Conservation (phyloP, 2,113 vertebrate species). For the Callopanchax toddi region DNA sequence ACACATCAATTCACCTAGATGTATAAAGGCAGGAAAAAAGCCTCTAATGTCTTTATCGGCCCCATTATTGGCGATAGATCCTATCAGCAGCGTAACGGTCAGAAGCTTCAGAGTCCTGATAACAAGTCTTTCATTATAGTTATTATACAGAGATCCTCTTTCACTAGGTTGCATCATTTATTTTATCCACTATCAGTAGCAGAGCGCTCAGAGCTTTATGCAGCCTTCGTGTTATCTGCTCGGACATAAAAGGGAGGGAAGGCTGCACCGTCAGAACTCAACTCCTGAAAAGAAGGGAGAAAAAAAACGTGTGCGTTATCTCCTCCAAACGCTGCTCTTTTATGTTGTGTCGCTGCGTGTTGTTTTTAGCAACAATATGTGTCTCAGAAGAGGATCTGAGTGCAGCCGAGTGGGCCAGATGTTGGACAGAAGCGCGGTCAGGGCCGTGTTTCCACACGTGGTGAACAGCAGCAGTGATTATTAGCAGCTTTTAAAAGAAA, state of each 20-base stretch:
- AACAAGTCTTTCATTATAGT: conserved; percentile 68
- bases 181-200: conserved; percentile 67
- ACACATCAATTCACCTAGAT: conserved; percentile 62
- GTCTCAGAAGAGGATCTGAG: conserved; percentile 30
- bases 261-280: conserved; percentile 31
- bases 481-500: background rate
- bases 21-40: conserved; percentile 34
- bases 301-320: conserved; percentile 35
- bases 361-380: conserved; percentile 31
- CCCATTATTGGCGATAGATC: conserved; percentile 67
- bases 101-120: conserved; percentile 61
- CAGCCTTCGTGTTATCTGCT: conserved; percentile 59
- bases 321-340: conserved; percentile 25
- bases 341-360: conserved; percentile 20
- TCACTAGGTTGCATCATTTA: conserved; percentile 85
- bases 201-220: conserved; percentile 41
- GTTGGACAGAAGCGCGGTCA: conserved; percentile 40
- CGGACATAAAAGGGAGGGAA: conserved; percentile 53
- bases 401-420: conserved; percentile 35
- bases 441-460: conserved; percentile 57
- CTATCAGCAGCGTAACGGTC: conserved; percentile 55
- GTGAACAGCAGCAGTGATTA: conserved; percentile 47
- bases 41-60: conserved; percentile 57
- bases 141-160: conserved; percentile 71
- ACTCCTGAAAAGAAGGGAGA: conserved; percentile 7